phyloP scores from a whole-genome alignment of 92 coral and sea anemone genomes.

The Umimayanthus chanpuru region DNA sequence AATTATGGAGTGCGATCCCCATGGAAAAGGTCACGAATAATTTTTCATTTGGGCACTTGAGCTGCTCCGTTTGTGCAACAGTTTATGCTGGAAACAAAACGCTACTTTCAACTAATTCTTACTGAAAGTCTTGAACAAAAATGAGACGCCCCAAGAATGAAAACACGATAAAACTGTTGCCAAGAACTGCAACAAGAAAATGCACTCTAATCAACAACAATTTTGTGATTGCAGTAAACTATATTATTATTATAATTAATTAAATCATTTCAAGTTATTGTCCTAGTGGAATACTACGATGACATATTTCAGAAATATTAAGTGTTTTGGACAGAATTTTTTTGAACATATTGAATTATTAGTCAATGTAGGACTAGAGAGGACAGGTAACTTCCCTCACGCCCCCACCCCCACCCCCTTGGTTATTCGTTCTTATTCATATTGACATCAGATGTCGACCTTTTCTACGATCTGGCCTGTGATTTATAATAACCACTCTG shows the following conservation, averaged over 20 bases:
- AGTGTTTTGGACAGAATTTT: conserved; percentile 10
- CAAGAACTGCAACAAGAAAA: neutral
- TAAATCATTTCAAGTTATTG: neutral
- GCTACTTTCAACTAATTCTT: neutral
- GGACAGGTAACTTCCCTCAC: conserved; percentile 72
- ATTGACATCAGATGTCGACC: conserved; percentile 48
- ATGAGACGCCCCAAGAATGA: neutral
- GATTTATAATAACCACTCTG: conserved; percentile 18
- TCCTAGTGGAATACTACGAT: conserved; percentile 20
- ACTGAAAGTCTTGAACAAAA: neutral
- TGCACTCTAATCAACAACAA: neutral
- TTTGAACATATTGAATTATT: conserved; percentile 27
- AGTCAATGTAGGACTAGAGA: conserved; percentile 47
- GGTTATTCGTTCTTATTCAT: conserved; percentile 47
- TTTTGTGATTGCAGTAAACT: conserved; percentile 20
- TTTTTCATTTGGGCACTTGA: neutral
- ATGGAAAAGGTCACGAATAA: neutral
- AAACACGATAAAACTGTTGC: neutral
- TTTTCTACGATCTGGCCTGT: conserved; percentile 40
- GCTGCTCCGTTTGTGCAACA: neutral
- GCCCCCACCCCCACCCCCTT: conserved; percentile 77
- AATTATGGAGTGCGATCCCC: neutral
- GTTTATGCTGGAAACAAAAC: neutral
- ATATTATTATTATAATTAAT: neutral
- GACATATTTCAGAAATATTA: conserved; percentile 25